Conservation (phyloP, 2,113 vertebrate species). For the Equus przewalskii region DNA sequence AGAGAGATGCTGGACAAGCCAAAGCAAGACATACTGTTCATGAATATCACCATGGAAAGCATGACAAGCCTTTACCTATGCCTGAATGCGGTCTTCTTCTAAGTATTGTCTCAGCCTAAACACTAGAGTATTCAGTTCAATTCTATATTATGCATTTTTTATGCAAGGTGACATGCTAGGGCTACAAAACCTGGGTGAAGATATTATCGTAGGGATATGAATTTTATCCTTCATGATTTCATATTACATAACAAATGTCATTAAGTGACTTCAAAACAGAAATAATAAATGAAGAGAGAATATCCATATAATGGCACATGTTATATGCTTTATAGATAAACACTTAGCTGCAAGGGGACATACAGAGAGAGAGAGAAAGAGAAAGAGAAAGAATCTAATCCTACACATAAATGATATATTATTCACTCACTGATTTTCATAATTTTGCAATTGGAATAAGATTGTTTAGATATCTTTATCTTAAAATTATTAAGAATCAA, state of each 20-base stretch:
- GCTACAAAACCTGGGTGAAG: slow-evolving; percentile 5
- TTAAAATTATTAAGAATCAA: slow-evolving; percentile 69
- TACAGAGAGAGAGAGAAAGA: not conserved
- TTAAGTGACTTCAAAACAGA: slow-evolving; percentile 35
- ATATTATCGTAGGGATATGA: not conserved
- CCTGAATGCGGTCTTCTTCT: not conserved
- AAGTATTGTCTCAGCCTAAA: not conserved
- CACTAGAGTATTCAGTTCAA: not conserved
- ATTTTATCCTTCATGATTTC: slow-evolving; percentile 1
- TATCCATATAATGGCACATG: not conserved
- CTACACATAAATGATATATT: not conserved
- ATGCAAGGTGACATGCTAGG: not conserved
- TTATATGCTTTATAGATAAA: not conserved
- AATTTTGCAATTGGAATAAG: slow-evolving; percentile 9
- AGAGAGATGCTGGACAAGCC: not conserved
- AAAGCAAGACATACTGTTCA: not conserved
- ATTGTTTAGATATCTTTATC: not conserved
- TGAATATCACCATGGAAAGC: not conserved
- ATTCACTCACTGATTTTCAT: slow-evolving; percentile 10
- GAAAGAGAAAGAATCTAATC: not conserved
- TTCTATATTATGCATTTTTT: not conserved
- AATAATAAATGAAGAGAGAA: slow-evolving; percentile 31
- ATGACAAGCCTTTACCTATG: not conserved
- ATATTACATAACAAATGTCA: not conserved
- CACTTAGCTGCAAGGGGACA: not conserved